Evolutionary conservation across 2,113 vertebrate genomes (phyloP), one percentile per base, ranked within the genome.

Genomic region (Saccopteryx leptura): DNA sequence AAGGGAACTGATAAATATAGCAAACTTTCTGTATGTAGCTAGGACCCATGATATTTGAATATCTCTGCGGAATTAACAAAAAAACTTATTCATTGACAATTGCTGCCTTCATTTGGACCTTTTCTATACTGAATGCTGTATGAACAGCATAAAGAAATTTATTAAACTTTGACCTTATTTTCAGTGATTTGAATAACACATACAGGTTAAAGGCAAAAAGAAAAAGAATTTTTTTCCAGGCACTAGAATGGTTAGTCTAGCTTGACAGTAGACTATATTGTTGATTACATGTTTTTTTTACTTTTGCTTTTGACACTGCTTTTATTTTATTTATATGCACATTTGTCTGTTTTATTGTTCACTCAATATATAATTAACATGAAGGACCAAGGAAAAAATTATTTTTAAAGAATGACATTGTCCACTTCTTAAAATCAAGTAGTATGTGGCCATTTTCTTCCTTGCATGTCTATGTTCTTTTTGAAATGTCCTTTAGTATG

Each of bases 311-410:
- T 39, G 39, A 24, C 3, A 24, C 24, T 91, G 18, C 17, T 92
- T 85, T 63, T 50, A 85, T 80, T 96, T 91, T 75, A 83, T 71
- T 85, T 95, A 7, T 65, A 75, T 4, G 75, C 8, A 86, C 0
- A 24, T 63, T 81, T 92, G 12, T 4, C 13, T 89, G 4, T 84
- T 82, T 91, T 83, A 72, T 71, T 91, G 14, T 89, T 97, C 74
- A 52, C 4, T 18, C 1, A 93, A 6, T 28, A 46, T 28, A n/a
- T 0, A 82, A 2, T 81, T 93, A 76, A 31, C 2, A 39, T 92
- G 56, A 82, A 92, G 5, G 28, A n/a, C 24, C 65, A 74, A 28
- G 31, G 4, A 48, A 19, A 78, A 66, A 54, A 75, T 1, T 11
- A 80, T 21, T 94, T 78, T 83, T 63, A 76, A 97, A 81, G 23